Evolutionary conservation across 2,113 vertebrate genomes (phyloP), one percentile per base, ranked within the genome.

Genomic region (Elephantulus edwardii): DNA sequence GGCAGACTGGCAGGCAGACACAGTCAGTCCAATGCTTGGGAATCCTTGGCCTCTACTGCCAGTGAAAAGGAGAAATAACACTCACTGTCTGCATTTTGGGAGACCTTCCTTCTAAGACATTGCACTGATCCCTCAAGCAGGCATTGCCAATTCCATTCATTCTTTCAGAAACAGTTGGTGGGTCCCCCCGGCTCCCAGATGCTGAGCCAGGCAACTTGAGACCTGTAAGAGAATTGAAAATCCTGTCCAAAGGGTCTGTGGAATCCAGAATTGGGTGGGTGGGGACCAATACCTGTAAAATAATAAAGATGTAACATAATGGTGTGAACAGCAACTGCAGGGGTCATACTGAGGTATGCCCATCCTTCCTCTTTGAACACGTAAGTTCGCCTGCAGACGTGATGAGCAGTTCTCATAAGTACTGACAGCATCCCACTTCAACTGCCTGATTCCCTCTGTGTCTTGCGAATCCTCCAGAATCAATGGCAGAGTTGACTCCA

Each of bases 131-230:
- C 79, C 50, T 86, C 72, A 33, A 46, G 30, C 40, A 66, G 40
- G 70, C 89, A 75, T 78, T n/a, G 44, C 13, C 58, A 58, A 82
- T 86, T 87, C 70, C 48, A 78, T 85, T 92, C 71, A 92, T 68
- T 92, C 66, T 88, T 78, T 58, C 58, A 46, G 80, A 90, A 77
- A 11, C 44, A 88, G 42, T 17, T 62, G 42, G 81, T 19, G 4
- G 90, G 58, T 20, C 48, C 71, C 66, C n/a, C 66, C 35, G 5
- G 10, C 35, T 4, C 19, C 66, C 22, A 33, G 79, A 44, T 46
- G 46, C 1, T 0, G 33, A 8, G 22, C n/a, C 35, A 60, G 26
- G 68, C 24, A 35, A 66, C 79, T 48, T 52, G 20, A 46, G 72
- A 89, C 70, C 54, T 78, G 26, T 3, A 26, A 54, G 62, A 56